Base-by-base conservation (phyloP, 2,888 invertebrate genomes). In the Gerris lacustris region DNA sequence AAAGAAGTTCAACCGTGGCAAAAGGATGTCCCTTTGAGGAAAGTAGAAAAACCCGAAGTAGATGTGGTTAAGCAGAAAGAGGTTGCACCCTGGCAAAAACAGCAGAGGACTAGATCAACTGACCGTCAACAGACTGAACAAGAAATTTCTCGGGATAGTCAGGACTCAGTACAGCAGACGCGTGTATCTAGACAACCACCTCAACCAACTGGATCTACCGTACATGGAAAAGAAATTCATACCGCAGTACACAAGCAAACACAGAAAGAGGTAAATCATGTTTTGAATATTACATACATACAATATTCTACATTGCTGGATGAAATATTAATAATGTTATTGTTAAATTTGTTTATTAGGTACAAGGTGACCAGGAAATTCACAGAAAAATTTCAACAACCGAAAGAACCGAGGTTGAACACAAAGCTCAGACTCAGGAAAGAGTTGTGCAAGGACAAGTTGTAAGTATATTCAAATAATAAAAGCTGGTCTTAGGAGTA, bases 321-420 rank as follows among this genome's bases (percentile, higher is more conserved):
- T 31, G 4, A 31, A 31, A 31, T 31, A 31, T 1, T 31, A 31
- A 31, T 31, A 31, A 31, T 31, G 1, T 1, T 31, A 31, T 31
- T 31, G 31, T 31, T 31, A 31, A 31, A 55, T 55, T 15, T 55
- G 55, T 55, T 55, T 11, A 55, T 31, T 31, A 80, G 79, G 85
- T 87, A 5, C 85, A 89, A 70, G 95, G 93, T 11, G 93, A 95
- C 78, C 82, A 89, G 62, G 94, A 95, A 82, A 94, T 95, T 69
- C 93, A 93, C 0, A 86, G 95, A 75, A 94, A 94, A 79, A 94
- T 94, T 73, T 94, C 94, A 11, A 91, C 94, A 45, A 95, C 94
- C 7, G 94, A 95, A 82, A 95, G 93, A 1, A 92, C 94, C 1
- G 94, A 94, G 80, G 86, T 94, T 71, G 94, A 95, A 79, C 94